Percentiles rank a stretch among this genome's conserved stretches.
phyloP scores from a whole-genome alignment of 2,113 vertebrate species.

The Lucifuga dentata region DNA sequence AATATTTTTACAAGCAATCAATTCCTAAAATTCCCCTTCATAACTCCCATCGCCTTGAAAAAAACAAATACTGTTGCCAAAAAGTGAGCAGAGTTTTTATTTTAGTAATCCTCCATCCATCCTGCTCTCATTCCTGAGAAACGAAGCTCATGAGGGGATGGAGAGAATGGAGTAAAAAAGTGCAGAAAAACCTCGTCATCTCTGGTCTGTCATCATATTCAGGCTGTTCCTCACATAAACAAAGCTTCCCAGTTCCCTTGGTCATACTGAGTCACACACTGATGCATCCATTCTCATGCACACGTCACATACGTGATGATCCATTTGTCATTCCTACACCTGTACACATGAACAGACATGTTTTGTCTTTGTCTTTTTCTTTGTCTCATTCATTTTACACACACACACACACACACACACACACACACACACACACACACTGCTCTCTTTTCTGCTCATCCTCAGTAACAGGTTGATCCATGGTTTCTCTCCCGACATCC shows the following conservation, averaged over 20 bases:
- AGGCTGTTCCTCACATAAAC: conserved; percentile 30
- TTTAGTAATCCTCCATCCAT: conserved; percentile 39
- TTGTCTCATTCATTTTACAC: background rate
- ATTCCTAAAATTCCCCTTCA: background rate
- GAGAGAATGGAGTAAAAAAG: conserved; percentile 19
- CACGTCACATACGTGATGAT: conserved; percentile 2
- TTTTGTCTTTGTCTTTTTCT: conserved; percentile 5
- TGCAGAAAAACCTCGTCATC: conserved; percentile 33
- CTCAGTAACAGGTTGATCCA: conserved; percentile 70
- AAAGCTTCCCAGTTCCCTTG: conserved; percentile 26
- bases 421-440: background rate
- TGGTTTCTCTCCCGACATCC: conserved; percentile 65
- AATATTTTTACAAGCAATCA: conserved; percentile 12
- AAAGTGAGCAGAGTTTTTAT: conserved; percentile 9
- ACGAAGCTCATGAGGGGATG: conserved; percentile 21
- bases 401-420: background rate
- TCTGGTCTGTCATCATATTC: conserved; percentile 29
- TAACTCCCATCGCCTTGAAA: background rate
- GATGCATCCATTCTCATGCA: background rate
- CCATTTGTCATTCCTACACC: conserved; percentile 8
- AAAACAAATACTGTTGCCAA: conserved; percentile 2
- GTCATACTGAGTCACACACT: conserved; percentile 6
- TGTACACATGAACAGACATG: background rate
- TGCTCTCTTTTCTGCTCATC: conserved; percentile 33
- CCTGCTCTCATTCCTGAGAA: conserved; percentile 36